A percentile compares a stretch with the other conserved stretches of the same genome.
Conservation (phyloP, 2,797 vertebrate genomes). For the Microctenopoma lineatum region DNA sequence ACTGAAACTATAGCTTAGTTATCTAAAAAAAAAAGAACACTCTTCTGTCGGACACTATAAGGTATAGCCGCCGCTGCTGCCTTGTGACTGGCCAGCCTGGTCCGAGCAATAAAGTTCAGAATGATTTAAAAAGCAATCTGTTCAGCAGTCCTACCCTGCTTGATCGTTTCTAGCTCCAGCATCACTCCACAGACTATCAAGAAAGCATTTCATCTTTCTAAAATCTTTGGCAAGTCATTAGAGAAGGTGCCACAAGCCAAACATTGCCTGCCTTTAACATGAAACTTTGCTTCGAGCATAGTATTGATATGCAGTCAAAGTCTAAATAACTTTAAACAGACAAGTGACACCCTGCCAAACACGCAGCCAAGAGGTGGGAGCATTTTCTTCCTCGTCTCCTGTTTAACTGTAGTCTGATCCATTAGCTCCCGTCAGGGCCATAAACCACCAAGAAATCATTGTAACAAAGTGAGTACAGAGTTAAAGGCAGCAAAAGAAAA, state of each 20-base stretch:
- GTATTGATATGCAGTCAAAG: constrained; percentile 41
- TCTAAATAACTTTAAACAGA: constrained; percentile 55
- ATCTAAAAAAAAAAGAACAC: too few relatives aligned
- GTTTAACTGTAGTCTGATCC: constrained; percentile 28
- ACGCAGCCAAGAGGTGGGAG: constrained; percentile 30
- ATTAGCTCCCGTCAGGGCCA: constrained; percentile 45
- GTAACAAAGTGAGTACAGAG: constrained; percentile 24
- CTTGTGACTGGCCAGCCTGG: constrained; percentile 14
- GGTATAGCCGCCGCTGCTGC: constrained; percentile 11
- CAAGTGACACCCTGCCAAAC: constrained; percentile 39
- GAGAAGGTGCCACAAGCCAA: constrained; percentile 30
- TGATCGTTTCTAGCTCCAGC: constrained; percentile 31
- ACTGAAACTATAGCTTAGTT: background rate
- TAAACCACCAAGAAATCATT: constrained; percentile 56
- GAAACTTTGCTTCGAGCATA: constrained; percentile 23
- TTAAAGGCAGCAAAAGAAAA: constrained; percentile 27
- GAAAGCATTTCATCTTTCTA: constrained; percentile 42
- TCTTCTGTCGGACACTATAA: background rate
- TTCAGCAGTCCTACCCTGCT: constrained; percentile 22
- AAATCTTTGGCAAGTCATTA: constrained; percentile 48
- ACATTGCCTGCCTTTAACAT: constrained; percentile 29
- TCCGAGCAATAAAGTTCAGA: constrained; percentile 24
- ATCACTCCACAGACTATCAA: constrained; percentile 32
- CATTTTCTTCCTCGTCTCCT: constrained; percentile 35
- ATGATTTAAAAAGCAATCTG: constrained; percentile 48